These are phyloP conservation scores for Diglossa brunneiventris DNA, from an alignment of 2,113 vertebrate species.

Conservation along the genomic window DNA sequence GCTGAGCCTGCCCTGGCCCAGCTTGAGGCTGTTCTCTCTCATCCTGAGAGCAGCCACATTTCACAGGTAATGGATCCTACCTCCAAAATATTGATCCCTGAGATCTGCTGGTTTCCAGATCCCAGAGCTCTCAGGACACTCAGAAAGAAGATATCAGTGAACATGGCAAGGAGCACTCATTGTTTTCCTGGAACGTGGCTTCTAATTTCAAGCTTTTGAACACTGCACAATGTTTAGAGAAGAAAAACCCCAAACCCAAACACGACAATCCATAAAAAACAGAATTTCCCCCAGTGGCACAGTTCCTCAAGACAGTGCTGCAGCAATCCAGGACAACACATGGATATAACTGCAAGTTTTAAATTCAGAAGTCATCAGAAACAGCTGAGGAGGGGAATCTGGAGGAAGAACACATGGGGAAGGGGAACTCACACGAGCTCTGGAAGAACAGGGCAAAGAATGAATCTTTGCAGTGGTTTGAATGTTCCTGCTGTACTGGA, in stretches of 20 bases:
- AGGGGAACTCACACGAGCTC: neutral
- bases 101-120: neutral
- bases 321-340: neutral
- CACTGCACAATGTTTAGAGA: neutral
- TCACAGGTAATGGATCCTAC: neutral
- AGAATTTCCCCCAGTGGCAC: neutral
- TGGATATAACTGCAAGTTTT: neutral
- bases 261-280: neutral
- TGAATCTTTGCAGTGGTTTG: neutral
- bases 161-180: fast-evolving
- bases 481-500: slow-evolving; percentile 12
- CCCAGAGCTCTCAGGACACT: neutral
- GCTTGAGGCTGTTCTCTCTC: fast-evolving
- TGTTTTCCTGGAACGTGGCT: neutral
- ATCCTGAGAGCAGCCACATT: neutral
- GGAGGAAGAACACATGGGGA: neutral
- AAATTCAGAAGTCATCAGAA: neutral
- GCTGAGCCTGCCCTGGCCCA: fast-evolving
- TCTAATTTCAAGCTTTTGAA: neutral
- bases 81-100: neutral
- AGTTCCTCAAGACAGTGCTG: neutral
- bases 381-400: neutral
- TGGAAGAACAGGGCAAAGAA: neutral
- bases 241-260: neutral
- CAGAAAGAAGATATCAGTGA: neutral